Evolutionary conservation across 2,797 vertebrate species (phyloP), one percentile per base, ranked within the genome.

Genomic region (Cyprinodon diabolis): DNA sequence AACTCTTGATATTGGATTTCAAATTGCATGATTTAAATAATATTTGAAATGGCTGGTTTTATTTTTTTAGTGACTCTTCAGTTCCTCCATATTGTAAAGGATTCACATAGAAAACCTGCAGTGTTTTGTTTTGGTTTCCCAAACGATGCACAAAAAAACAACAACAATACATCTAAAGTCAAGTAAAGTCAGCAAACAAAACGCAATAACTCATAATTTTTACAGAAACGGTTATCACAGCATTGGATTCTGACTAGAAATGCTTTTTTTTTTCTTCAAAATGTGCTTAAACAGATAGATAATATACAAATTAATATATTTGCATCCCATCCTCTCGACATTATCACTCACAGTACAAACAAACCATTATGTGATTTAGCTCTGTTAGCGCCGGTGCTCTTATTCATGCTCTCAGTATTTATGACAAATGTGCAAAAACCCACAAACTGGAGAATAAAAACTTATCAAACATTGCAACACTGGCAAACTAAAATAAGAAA

Each of bases 61-160:
- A 30, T 30, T 30, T 30, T 30, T 30, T 30, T 30, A 30, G 30
- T 30, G 30, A 30, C 30, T 30, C 30, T 30, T 30, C 3, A 30
- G 30, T 30, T 30, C 30, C 30, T 30, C 30, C 30, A 30, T 30
- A 30, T 30, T 30, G 30, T 30, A 30, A 13, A 84, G 3, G 43
- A 56, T 78, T 3, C 58, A 48, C 55, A 69, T 73, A 68, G 56
- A 57, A 85, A 74, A 37, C 25, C 30, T 68, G 68, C 30, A 10
- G 45, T 71, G 48, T 55, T 65, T 70, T 23, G 15, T 56, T 74
- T 68, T 71, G 55, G 69, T 45, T 52, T 73, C 74, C 77, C 76
- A 81, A 82, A 43, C n/a, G 87, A 86, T 81, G 78, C 86, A 79
- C 76, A 74, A 63, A 72, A 80, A 84, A 7, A 7, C 40, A 83